These are phyloP conservation scores for Dendrocincla fuliginosa DNA, from an alignment of 2,797 vertebrate species.

Conservation along the genomic window DNA sequence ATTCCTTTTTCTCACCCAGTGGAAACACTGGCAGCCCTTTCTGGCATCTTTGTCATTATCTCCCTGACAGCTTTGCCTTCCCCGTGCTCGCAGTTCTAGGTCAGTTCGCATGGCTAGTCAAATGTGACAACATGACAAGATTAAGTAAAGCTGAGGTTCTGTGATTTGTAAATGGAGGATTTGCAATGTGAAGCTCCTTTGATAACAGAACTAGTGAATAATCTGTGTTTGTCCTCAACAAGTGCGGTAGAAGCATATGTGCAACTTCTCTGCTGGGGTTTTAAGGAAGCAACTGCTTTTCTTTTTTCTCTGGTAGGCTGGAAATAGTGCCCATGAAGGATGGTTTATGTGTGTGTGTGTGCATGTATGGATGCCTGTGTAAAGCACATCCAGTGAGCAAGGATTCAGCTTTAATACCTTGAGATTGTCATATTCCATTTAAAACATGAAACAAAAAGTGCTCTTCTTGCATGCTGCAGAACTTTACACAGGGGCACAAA, in stretches of 20 bases:
- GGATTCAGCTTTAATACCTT: background rate
- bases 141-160: conserved; percentile 63
- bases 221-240: conserved; percentile 35
- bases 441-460: background rate
- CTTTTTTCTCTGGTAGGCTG: background rate
- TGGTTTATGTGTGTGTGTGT: background rate
- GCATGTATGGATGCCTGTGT: background rate
- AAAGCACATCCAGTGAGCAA: background rate
- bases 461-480: background rate
- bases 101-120: conserved; percentile 65
- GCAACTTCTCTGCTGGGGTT: background rate
- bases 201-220: conserved; percentile 52
- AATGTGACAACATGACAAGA: conserved; percentile 69
- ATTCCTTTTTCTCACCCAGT: conserved; percentile 1
- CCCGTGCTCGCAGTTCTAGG: conserved; percentile 37
- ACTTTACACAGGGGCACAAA: background rate
- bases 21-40: conserved; percentile 29
- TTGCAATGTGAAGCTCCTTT: conserved; percentile 48
- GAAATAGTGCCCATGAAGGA: background rate
- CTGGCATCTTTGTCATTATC: conserved; percentile 48
- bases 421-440: background rate
- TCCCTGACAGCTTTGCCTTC: conserved; percentile 54
- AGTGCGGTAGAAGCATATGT: background rate
- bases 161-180: conserved; percentile 64
- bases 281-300: background rate